Base-by-base conservation (phyloP, 2,113 vertebrate species). In the Trogon melanurus region DNA sequence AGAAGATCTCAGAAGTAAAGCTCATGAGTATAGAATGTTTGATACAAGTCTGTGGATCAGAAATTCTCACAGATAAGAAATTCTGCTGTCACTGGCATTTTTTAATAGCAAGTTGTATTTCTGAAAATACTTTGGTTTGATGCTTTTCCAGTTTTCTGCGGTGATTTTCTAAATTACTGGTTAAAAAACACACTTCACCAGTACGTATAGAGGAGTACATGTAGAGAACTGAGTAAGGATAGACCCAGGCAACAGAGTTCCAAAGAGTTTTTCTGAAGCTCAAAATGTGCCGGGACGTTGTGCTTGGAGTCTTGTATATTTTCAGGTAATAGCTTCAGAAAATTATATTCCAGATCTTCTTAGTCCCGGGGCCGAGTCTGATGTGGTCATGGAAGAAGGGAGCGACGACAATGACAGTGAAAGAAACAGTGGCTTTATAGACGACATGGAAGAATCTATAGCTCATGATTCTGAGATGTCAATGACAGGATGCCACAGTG, bases 331-430 rank as follows among this genome's bases (percentile, higher is more conserved):
- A 76, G 95, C 19, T 85, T 78, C n/a, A 69, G 29, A 93, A 93
- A 97, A 94, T 14, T 0, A 45, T 96, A 50, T 97, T 97, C 32
- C 90, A 99, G 99, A 99, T 89, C 98, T 99, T 60, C 98, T 99
- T 82, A 99, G 99, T 93, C 99, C 99, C 23, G 99, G 99, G 47
- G 98, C 98, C 32, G 99, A 99, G 82, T 99, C 98, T 44, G 99
- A 99, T 22, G 94, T 98, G 11, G 98, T 98, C 58, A 99, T 99
- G 99, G 99, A 98, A 97, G 99, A 99, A 95, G 99, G 99, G 67
- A 99, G 98, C 29, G 99, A 99, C 20, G 99, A 99, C 96, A 99
- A 99, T 17, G 99, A 99, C 70, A 97, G 97, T 32, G 99, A 99
- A 88, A 97, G 98, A 70, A 98, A 98, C 90, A 98, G 98, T 66